Conservation (phyloP, 2,113 vertebrate genomes). For the Brachypodius melanocephalos region DNA sequence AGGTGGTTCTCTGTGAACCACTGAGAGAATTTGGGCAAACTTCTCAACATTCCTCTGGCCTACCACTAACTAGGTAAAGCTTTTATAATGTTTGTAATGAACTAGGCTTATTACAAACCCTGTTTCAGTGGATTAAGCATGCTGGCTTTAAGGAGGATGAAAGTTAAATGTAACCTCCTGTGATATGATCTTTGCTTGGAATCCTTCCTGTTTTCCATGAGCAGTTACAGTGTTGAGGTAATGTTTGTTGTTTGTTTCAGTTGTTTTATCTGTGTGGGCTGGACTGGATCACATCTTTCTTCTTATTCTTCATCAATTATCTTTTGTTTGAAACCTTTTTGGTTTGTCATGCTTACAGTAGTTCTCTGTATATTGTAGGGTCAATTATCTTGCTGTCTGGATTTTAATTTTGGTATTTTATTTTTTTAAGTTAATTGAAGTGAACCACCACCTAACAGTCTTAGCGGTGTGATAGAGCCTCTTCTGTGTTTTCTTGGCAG, state of each 20-base stretch:
- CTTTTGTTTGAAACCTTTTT: neutral
- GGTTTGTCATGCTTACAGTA: neutral
- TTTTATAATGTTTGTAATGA: neutral
- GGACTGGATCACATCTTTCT: neutral
- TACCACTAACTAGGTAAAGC: neutral
- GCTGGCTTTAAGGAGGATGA: neutral
- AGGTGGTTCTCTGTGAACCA: neutral
- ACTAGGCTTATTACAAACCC: neutral
- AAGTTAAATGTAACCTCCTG: neutral
- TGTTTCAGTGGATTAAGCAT: neutral
- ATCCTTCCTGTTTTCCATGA: neutral
- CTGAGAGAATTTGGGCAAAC: neutral
- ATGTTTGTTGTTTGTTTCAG: neutral
- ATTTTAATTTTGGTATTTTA: neutral
- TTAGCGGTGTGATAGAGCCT: neutral
- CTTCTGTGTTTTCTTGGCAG: neutral
- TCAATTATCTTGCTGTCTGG: fast-evolving
- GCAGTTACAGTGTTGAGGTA: neutral
- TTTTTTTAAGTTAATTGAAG: neutral
- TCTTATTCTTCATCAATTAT: neutral
- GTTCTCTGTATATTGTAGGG: neutral
- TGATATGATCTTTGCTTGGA: neutral
- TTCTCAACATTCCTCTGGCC: neutral
- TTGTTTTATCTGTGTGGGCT: neutral
- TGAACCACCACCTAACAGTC: neutral